phyloP scores from a whole-genome alignment of 2,888 invertebrate genomes.

The Copidosoma aretas region DNA sequence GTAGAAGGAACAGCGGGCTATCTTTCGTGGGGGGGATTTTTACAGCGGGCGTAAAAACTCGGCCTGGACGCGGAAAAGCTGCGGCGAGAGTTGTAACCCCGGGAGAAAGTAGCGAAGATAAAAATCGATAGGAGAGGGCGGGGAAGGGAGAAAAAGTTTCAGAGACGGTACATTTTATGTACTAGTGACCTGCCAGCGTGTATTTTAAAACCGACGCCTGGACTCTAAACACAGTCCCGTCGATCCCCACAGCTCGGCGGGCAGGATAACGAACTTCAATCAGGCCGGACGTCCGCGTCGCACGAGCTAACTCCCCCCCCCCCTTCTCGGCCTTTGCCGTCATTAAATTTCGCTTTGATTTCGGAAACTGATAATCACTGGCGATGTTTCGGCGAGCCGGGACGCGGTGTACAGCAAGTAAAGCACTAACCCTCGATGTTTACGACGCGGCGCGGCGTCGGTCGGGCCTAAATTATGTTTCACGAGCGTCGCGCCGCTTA shows the following conservation, averaged over 20 bases:
- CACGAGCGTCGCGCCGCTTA: neutral
- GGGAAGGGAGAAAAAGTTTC: too few species aligned
- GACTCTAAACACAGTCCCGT: neutral
- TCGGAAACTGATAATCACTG: conserved; percentile 34
- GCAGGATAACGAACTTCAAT: neutral
- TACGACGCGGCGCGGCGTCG: conserved; percentile 18
- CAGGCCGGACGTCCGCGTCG: neutral
- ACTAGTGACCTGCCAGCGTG: too few species aligned
- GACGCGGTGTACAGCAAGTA: neutral
- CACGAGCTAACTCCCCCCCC: too few species aligned
- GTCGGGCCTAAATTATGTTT: conserved; percentile 33
- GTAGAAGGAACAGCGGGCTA: neutral
- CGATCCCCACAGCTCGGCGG: neutral
- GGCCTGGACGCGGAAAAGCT: too few species aligned
- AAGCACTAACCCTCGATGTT: conserved; percentile 18
- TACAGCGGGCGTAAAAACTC: conserved; percentile 6
- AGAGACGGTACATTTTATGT: too few species aligned
- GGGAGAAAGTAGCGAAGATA: too few species aligned
- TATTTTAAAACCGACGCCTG: neutral
- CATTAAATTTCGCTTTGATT: conserved; percentile 33
- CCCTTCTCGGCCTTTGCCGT: conserved; percentile 14
- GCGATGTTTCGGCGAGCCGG: conserved; percentile 14
- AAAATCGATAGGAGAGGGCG: too few species aligned
- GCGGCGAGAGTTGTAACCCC: too few species aligned
- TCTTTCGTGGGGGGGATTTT: conserved; percentile 12